Percentiles rank a stretch among this genome's conserved stretches.
Conservation (phyloP, 2,888 invertebrate species). For the Caenorhabditis imperialis region DNA sequence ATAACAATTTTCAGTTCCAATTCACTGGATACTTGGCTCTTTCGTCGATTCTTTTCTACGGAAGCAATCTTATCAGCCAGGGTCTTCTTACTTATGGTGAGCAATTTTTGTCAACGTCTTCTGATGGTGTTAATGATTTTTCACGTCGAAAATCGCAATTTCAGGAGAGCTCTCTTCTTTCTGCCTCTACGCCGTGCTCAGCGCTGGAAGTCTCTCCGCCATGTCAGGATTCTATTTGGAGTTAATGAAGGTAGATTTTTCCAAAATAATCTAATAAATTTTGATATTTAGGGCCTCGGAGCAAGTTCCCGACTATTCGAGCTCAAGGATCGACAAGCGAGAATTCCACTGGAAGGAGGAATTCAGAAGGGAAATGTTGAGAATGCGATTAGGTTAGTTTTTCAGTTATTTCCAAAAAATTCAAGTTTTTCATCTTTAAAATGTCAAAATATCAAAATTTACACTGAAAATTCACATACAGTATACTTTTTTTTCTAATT, state of each 20-base stretch:
- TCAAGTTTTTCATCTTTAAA: neutral
- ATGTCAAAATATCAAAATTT: neutral
- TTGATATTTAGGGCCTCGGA: slow-evolving; percentile 84
- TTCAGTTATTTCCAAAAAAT: neutral
- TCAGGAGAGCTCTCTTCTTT: slow-evolving; percentile 92
- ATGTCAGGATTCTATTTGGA: slow-evolving; percentile 94
- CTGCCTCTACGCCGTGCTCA: slow-evolving; percentile 86
- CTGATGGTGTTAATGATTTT: neutral
- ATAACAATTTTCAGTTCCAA: slow-evolving; percentile 72
- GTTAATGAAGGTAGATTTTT: slow-evolving; percentile 83
- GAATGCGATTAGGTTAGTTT: slow-evolving; percentile 51
- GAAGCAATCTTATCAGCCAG: slow-evolving; percentile 72
- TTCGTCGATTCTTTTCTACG: slow-evolving; percentile 76
- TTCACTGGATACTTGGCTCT: slow-evolving; percentile 75
- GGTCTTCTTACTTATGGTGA: slow-evolving; percentile 75
- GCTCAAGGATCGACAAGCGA: slow-evolving; percentile 87
- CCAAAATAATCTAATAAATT: slow-evolving; percentile 4
- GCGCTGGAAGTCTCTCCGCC: slow-evolving; percentile 72
- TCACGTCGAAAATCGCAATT: slow-evolving; percentile 76
- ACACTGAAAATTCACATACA: too few relatives aligned
- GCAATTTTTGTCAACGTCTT: too few relatives aligned
- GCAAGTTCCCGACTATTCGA: slow-evolving; percentile 92
- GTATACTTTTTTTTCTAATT: too few relatives aligned
- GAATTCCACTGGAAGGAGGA: slow-evolving; percentile 84
- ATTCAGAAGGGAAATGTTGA: slow-evolving; percentile 56